A percentile compares a stretch with the other conserved stretches of the same genome.
These are phyloP conservation scores for Odontamblyopus rebecca DNA, from an alignment of 2,797 vertebrate genomes.

Conservation along the genomic window DNA sequence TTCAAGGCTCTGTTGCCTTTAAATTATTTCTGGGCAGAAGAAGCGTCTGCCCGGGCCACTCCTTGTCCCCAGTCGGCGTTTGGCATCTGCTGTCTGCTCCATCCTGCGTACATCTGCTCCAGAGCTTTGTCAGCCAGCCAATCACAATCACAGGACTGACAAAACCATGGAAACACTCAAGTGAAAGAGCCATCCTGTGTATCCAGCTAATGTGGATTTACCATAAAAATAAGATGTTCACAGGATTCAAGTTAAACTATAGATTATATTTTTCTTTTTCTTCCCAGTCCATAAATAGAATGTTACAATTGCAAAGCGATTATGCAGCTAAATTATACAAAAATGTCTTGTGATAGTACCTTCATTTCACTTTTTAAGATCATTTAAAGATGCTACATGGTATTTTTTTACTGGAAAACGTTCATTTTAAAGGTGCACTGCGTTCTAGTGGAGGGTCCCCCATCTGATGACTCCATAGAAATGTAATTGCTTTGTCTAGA, in stretches of 20 bases:
- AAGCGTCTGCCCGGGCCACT: conserved; percentile 15
- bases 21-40: conserved; percentile 8
- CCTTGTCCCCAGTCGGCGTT: conserved; percentile 29
- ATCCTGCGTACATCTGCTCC: conserved; percentile 26
- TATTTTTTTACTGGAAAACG: no score
- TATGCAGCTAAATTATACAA: background rate
- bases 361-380: no score
- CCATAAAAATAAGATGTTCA: background rate
- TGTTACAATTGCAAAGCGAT: background rate
- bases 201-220: conserved; percentile 1
- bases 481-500: no score
- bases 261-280: background rate
- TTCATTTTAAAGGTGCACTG: no score
- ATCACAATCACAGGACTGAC: conserved; percentile 40
- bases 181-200: conserved; percentile 33
- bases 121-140: conserved; percentile 42
- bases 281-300: background rate
- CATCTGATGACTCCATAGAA: no score
- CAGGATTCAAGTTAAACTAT: background rate
- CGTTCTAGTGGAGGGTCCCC: no score
- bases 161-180: conserved; percentile 45
- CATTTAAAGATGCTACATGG: no score
- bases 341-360: no score
- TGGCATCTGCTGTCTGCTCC: conserved; percentile 42
- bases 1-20: conserved; percentile 16